Base-by-base conservation (phyloP, 1,140 invertebrate species). In the Nasonia longicornis region DNA sequence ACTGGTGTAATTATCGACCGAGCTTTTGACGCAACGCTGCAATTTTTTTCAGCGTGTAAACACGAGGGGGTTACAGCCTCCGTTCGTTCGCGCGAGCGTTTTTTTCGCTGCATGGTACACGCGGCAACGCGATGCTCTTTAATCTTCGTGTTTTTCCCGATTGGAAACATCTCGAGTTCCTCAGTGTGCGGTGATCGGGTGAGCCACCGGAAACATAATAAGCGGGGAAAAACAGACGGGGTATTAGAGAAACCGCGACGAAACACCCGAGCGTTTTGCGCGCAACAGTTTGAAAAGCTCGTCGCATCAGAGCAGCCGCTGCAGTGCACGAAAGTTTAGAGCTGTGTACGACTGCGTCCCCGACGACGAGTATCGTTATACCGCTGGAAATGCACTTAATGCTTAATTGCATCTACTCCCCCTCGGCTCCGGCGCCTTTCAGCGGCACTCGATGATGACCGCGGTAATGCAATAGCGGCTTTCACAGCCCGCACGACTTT, bases 371-470 rank as follows among this genome's bases (percentile, higher is more conserved):
- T 76, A 73, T 81, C 74, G 73, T 72, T 77, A 71, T 77, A 77
- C 31, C 31, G 69, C 66, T 77, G 58, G 16, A 71, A 81, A 81
- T 77, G 74, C 80, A 77, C 75, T 77, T 73, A 77, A 81, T 81
- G 58, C 80, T 81, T 81, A 81, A 81, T 81, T 81, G 80, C 74
- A 73, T 81, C 70, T 66, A 58, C 52, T n/a, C 6, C 52, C 4
- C 16, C 48, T n/a, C 52, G 7, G 16, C 16, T 58, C 35, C 69
- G 14, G 66, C 38, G 72, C 75, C 69, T 77, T 81, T 77, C 70
- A 77, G 74, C 52, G 67, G 31, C 69, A 48, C 74, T 71, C 52
- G 69, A 73, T 66, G 58, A 81, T 77, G 75, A 81, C 67, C 80
- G 75, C 66, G 58, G n/a, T 77, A 77, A 81, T 77, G 69, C 48